Evolutionary conservation across 2,888 invertebrate species (phyloP).

Genomic region (Sturmia bella): DNA sequence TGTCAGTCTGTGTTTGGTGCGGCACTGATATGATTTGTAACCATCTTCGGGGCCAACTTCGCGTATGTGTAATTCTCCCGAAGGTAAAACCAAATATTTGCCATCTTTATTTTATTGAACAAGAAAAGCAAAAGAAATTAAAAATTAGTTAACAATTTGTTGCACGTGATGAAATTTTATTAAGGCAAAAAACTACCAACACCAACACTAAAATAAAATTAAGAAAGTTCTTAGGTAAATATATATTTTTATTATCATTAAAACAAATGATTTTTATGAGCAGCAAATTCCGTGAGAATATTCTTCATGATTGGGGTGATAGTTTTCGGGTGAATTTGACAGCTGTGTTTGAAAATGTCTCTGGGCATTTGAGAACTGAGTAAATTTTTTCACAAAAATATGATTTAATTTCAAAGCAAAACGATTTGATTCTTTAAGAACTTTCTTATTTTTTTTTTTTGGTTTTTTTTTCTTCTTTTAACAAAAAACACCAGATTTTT

Average conservation of each 20-base stretch:
- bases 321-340: too few species aligned
- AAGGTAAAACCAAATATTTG: constrained; percentile 96
- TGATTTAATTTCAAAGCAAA: background rate
- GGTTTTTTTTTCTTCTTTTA: constrained; percentile 22
- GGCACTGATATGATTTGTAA: constrained; percentile 95
- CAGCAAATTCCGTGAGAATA: too few species aligned
- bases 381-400: too few species aligned
- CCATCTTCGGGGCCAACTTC: constrained; percentile 97
- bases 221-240: constrained; percentile 23
- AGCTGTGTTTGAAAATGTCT: too few species aligned
- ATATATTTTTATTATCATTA: background rate
- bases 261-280: background rate
- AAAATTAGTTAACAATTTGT: constrained; percentile 31
- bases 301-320: too few species aligned
- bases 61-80: constrained; percentile 96
- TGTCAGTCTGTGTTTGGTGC: constrained; percentile 95
- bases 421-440: background rate
- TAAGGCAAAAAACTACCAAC: constrained; percentile 32
- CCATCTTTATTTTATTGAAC: constrained; percentile 86
- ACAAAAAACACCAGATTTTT: constrained; percentile 47
- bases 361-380: too few species aligned
- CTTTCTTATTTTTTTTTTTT: constrained; percentile 23
- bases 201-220: constrained; percentile 30
- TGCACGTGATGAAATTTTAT: constrained; percentile 1
- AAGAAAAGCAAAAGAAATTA: background rate